Conservation (phyloP, 2,113 vertebrate species). For the Macrotus californicus region DNA sequence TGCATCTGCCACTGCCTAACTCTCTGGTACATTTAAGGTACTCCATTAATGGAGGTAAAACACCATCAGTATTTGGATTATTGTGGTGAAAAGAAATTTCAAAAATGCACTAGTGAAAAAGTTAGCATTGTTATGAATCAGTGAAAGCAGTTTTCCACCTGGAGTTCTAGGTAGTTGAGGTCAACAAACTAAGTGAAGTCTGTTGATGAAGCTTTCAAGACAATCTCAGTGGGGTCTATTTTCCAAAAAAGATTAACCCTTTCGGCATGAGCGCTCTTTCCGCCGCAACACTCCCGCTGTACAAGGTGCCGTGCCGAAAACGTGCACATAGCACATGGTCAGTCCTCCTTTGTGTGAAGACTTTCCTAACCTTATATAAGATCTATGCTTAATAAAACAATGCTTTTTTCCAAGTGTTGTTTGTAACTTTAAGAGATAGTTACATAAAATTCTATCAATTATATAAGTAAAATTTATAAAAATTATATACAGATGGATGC, state of each 20-base stretch:
- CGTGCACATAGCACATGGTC: too few species aligned
- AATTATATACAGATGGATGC: too few species aligned
- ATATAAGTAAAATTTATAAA: too few species aligned
- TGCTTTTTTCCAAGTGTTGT: too few species aligned
- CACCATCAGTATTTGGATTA: neutral
- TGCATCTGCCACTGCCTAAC: neutral
- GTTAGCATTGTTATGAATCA: neutral
- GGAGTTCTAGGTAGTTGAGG: neutral
- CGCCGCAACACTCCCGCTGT: too few species aligned
- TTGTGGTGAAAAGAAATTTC: neutral
- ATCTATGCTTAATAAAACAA: too few species aligned
- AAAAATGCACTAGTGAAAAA: neutral
- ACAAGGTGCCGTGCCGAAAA: too few species aligned
- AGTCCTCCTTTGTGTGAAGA: too few species aligned
- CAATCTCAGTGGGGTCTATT: neutral
- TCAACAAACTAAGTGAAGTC: neutral
- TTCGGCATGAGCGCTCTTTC: too few species aligned
- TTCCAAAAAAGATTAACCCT: slow-evolving; percentile 13
- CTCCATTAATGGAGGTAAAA: neutral
- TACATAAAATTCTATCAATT: too few species aligned
- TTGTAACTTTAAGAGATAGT: too few species aligned
- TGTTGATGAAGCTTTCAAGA: neutral
- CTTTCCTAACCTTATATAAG: too few species aligned
- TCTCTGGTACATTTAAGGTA: neutral
- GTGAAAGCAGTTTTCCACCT: neutral